These are phyloP conservation scores for Chrysomela aeneicollis DNA, from an alignment of 2,888 invertebrate species.

Conservation along the genomic window DNA sequence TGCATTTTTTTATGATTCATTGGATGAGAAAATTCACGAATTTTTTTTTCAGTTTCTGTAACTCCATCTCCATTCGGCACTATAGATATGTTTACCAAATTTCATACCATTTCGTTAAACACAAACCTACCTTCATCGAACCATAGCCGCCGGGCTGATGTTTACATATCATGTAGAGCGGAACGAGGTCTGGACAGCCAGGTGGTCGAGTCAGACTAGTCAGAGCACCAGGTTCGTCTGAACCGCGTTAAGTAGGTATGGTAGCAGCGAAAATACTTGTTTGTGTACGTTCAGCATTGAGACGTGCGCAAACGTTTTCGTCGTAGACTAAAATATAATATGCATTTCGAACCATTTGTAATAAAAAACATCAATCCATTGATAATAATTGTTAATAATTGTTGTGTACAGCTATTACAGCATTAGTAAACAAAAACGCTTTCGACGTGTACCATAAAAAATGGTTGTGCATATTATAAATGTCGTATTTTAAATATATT, in stretches of 20 bases:
- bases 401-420: slow-evolving; percentile 61
- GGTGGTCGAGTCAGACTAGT: not conserved
- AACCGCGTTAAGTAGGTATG: slow-evolving; percentile 45
- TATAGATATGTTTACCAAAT: too few species aligned
- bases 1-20: too few species aligned
- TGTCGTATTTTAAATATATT: slow-evolving; percentile 49
- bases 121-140: not conserved
- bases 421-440: slow-evolving; percentile 54
- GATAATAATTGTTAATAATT: slow-evolving; percentile 55
- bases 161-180: slow-evolving; percentile 47
- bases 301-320: slow-evolving; percentile 26
- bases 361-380: slow-evolving; percentile 50
- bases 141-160: not conserved
- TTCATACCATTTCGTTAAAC: not conserved
- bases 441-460: slow-evolving; percentile 51
- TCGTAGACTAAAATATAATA: slow-evolving; percentile 52
- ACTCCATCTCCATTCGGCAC: too few species aligned
- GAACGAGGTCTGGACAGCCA: slow-evolving; percentile 31
- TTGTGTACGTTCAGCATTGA: slow-evolving; percentile 20
- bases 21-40: too few species aligned
- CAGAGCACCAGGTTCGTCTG: slow-evolving; percentile 25
- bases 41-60: too few species aligned
- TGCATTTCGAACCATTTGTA: slow-evolving; percentile 58
- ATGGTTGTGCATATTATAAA: slow-evolving; percentile 61
- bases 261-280: slow-evolving; percentile 44